Evolutionary conservation across 2,797 vertebrate genomes (phyloP).

Genomic region (Lates japonicus): DNA sequence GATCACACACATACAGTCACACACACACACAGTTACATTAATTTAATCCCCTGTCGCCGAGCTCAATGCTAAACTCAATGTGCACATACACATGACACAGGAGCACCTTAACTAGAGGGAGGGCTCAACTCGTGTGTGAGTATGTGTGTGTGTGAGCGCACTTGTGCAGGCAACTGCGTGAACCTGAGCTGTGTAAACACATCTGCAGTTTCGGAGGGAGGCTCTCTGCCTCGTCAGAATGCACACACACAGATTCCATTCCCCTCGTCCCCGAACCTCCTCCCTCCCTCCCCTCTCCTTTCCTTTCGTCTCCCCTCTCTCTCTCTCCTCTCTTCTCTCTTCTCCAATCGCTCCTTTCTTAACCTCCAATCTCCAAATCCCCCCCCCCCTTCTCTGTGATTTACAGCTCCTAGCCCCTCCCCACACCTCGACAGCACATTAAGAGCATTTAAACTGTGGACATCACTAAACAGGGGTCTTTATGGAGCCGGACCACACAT

Average conservation of each 20-base stretch:
- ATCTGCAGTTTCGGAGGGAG: constrained; percentile 70
- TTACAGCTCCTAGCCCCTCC: constrained; percentile 78
- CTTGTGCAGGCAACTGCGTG: constrained; percentile 50
- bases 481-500: constrained; percentile 80
- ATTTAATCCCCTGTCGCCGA: constrained; percentile 55
- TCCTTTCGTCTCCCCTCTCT: not conserved
- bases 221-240: constrained; percentile 73
- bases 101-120: constrained; percentile 52
- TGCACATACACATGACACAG: constrained; percentile 61
- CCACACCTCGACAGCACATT: constrained; percentile 79
- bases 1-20: constrained; percentile 66
- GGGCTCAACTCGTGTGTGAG: constrained; percentile 28
- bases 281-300: constrained; percentile 6
- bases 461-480: constrained; percentile 84
- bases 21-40: constrained; percentile 35
- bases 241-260: constrained; percentile 78
- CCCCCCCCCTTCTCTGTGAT: constrained; percentile 61
- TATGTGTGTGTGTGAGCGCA: constrained; percentile 27
- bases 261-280: constrained; percentile 49
- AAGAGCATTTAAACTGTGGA: constrained; percentile 83
- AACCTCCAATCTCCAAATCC: constrained; percentile 49
- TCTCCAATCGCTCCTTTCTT: constrained; percentile 56
- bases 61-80: constrained; percentile 72
- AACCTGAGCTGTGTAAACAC: constrained; percentile 78
- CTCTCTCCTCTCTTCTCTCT: constrained; percentile 19